These are phyloP conservation scores for Helobdella robusta DNA, from an alignment of 2,888 invertebrate genomes.

Conservation along the genomic window DNA sequence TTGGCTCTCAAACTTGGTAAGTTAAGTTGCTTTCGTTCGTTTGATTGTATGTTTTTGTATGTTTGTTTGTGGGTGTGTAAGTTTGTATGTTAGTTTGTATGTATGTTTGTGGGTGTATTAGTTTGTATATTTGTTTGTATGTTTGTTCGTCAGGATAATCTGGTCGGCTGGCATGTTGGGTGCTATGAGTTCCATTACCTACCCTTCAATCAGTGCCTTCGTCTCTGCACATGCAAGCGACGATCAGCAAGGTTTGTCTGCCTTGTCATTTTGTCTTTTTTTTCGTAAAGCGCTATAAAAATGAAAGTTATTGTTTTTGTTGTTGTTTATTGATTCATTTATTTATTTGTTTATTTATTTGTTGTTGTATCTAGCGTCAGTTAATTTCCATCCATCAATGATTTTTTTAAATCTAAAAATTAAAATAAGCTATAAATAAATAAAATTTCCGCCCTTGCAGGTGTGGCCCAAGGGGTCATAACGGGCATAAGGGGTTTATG, in stretches of 20 bases:
- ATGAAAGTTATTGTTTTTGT: too few species aligned
- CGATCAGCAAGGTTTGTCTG: constrained; percentile 79
- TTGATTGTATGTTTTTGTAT: background rate
- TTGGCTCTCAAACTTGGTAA: constrained; percentile 83
- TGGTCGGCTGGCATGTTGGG: constrained; percentile 96
- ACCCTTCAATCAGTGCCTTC: constrained; percentile 96
- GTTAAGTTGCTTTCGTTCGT: background rate
- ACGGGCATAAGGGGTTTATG: constrained; percentile 96
- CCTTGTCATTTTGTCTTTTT: too few species aligned
- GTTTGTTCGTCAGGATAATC: constrained; percentile 69
- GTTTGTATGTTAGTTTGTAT: background rate
- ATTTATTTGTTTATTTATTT: too few species aligned
- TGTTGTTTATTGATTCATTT: too few species aligned
- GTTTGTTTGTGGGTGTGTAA: constrained; percentile 3
- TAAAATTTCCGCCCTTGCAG: too few species aligned
- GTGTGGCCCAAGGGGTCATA: constrained; percentile 76
- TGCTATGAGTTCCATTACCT: constrained; percentile 88
- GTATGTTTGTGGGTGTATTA: constrained; percentile 61
- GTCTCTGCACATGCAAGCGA: constrained; percentile 92
- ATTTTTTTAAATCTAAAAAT: too few species aligned
- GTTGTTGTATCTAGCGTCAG: too few species aligned
- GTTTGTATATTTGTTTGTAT: background rate
- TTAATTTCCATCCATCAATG: too few species aligned
- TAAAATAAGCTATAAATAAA: too few species aligned
- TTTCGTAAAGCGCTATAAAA: too few species aligned